phyloP scores from a whole-genome alignment of 2,888 invertebrate species.

The Meteorus cinctellus region DNA sequence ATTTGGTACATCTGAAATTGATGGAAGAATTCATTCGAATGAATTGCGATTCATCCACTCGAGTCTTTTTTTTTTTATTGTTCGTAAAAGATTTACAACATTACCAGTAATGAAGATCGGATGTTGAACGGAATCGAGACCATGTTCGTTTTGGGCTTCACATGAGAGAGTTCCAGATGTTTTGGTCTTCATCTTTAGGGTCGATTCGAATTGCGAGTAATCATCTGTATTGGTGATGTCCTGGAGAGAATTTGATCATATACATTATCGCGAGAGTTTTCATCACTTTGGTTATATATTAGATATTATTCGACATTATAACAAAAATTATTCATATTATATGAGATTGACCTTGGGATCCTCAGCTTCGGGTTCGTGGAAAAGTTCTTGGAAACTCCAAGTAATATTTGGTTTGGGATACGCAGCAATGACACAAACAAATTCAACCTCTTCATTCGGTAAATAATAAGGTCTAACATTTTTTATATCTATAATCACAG shows the following conservation, averaged over 20 bases:
- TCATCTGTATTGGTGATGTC: slow-evolving; percentile 2
- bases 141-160: slow-evolving; percentile 66
- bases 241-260: slow-evolving; percentile 27
- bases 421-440: slow-evolving; percentile 76
- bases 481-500: slow-evolving; percentile 66
- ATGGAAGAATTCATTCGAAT: slow-evolving; percentile 9
- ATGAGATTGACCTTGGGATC: background rate
- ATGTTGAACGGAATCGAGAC: slow-evolving; percentile 58
- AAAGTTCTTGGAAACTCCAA: slow-evolving; percentile 75
- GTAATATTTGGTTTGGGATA: slow-evolving; percentile 77
- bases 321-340: background rate
- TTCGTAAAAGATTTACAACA: background rate
- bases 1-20: slow-evolving; percentile 71
- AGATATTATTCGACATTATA: background rate
- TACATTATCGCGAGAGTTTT: background rate
- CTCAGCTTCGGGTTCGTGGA: slow-evolving; percentile 45
- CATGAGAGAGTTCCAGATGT: slow-evolving; percentile 68
- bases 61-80: background rate
- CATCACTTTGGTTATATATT: background rate
- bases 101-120: slow-evolving; percentile 70
- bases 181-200: slow-evolving; percentile 51
- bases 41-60: background rate
- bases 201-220: slow-evolving; percentile 46
- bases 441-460: slow-evolving; percentile 69
- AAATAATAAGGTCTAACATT: slow-evolving; percentile 70